These are phyloP conservation scores for Semicossyphus pulcher DNA, from an alignment of 2,113 vertebrate genomes.

Conservation along the genomic window DNA sequence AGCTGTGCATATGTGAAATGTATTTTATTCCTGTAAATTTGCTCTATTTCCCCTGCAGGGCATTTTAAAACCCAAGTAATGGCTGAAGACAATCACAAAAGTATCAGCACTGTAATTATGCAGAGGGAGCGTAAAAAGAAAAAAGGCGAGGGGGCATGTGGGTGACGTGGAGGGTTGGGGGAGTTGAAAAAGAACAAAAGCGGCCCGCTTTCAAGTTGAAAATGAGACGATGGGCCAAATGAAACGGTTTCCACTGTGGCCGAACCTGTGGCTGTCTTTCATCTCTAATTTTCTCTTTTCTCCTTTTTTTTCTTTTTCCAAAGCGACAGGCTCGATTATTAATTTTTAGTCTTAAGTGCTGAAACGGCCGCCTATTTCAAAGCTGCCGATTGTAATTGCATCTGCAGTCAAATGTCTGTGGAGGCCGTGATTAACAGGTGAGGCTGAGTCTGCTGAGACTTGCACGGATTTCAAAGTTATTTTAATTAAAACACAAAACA, in stretches of 20 bases:
- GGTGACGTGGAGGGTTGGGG: not conserved
- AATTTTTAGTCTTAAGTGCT: conserved; percentile 47
- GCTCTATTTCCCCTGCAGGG: conserved; percentile 9
- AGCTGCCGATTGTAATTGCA: conserved; percentile 39
- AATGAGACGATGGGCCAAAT: conserved; percentile 55
- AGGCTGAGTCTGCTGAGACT: not conserved
- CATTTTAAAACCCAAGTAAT: conserved; percentile 4
- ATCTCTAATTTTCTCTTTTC: conserved; percentile 32
- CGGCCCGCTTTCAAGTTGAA: conserved; percentile 47
- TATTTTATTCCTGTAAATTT: not conserved
- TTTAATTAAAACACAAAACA: not conserved
- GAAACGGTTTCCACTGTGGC: conserved; percentile 10
- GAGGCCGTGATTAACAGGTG: conserved; percentile 1
- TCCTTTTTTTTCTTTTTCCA: not conserved
- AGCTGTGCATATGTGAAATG: not conserved
- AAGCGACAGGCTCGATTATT: conserved; percentile 26
- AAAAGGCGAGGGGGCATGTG: conserved; percentile 10
- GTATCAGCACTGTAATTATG: conserved; percentile 40
- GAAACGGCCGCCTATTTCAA: conserved; percentile 54
- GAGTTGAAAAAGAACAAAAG: conserved; percentile 42
- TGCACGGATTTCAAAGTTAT: not conserved
- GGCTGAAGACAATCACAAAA: not conserved
- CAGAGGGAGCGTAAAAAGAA: not conserved
- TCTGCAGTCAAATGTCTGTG: conserved; percentile 15
- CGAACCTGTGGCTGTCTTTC: conserved; percentile 47